Conservation (phyloP, 2,113 vertebrate species). For the Ammodytes marinus region DNA sequence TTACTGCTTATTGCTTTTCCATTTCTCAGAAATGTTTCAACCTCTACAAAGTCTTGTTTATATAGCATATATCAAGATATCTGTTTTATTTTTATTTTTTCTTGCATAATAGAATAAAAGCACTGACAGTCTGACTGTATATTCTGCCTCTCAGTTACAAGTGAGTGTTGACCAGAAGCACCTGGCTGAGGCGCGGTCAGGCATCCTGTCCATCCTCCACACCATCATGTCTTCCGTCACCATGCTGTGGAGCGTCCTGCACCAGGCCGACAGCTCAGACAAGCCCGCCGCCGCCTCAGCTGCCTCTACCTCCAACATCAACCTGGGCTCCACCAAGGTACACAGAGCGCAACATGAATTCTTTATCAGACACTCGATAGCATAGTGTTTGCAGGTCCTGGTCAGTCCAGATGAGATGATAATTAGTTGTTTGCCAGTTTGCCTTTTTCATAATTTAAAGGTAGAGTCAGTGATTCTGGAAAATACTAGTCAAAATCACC, state of each 20-base stretch:
- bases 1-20: not conserved
- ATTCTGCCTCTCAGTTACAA: conserved; percentile 86
- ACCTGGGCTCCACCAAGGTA: conserved; percentile 98
- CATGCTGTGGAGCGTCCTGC: conserved; percentile 94
- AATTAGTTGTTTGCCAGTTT: too few relatives aligned
- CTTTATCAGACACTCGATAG: not conserved
- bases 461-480: too few relatives aligned
- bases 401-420: not conserved
- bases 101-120: not conserved
- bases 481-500: too few relatives aligned
- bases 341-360: not conserved
- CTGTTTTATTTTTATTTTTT: not conserved
- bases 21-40: not conserved
- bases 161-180: conserved; percentile 96
- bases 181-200: conserved; percentile 93
- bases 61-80: not conserved
- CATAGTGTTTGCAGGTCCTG: not conserved
- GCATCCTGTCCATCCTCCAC: conserved; percentile 96
- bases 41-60: not conserved
- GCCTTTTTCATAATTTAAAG: not conserved
- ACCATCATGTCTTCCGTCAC: conserved; percentile 99
- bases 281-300: conserved; percentile 89
- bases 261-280: conserved; percentile 93
- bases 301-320: conserved; percentile 93
- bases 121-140: not conserved